A percentile compares a stretch with the other conserved stretches of the same genome.
Evolutionary conservation across 2,888 invertebrate species (phyloP).

Genomic region (Napeogenes inachia): DNA sequence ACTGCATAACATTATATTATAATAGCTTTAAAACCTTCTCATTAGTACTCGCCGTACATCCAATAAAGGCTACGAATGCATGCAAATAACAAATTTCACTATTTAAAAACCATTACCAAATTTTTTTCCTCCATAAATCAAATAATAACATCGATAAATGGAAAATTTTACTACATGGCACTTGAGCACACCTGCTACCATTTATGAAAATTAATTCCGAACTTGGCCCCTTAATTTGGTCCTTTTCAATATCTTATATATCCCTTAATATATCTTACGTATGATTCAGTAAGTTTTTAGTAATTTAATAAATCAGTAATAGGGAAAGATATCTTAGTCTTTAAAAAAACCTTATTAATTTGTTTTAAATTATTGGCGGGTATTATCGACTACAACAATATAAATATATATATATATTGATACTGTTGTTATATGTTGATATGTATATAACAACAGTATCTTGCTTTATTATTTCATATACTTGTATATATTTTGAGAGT

Average conservation of each 20-base stretch:
- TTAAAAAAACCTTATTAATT: too few species aligned
- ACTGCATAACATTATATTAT: too few species aligned
- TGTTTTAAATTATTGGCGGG: too few species aligned
- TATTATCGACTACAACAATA: too few species aligned
- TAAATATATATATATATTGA: too few species aligned
- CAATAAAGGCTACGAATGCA: background rate
- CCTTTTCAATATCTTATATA: constrained; percentile 14
- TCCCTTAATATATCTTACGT: constrained; percentile 11
- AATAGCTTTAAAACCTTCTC: background rate
- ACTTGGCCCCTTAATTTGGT: constrained; percentile 24
- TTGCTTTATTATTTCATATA: too few species aligned
- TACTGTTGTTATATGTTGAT: too few species aligned
- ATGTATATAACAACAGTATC: too few species aligned
- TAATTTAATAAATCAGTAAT: too few species aligned
- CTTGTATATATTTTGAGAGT: too few species aligned
- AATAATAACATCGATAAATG: constrained; percentile 37
- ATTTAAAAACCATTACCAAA: constrained; percentile 29
- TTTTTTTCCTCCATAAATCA: constrained; percentile 42
- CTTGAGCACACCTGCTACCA: constrained; percentile 41
- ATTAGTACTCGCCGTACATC: background rate
- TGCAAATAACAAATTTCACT: constrained; percentile 7
- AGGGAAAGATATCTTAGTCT: too few species aligned
- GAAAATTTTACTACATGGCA: constrained; percentile 40
- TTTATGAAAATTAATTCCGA: constrained; percentile 43
- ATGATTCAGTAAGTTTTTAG: too few species aligned